Percentiles rank a stretch among this genome's conserved stretches.
phyloP scores from a whole-genome alignment of 2,113 vertebrate genomes.

The Ascaphus truei region DNA sequence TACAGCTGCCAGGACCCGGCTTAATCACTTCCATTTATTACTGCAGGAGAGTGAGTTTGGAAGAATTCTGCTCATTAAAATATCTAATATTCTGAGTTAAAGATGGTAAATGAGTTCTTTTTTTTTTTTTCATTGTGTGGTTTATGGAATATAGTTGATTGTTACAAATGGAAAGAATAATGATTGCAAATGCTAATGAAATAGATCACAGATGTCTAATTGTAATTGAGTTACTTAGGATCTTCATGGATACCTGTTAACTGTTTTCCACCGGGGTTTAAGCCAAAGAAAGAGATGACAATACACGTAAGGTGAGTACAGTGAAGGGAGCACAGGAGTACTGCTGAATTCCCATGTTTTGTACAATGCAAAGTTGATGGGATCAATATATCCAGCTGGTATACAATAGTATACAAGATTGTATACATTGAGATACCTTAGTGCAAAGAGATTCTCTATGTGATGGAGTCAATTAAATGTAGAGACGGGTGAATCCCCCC shows the following conservation, averaged over 20 bases:
- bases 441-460: too few relatives aligned
- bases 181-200: slow-evolving; percentile 49
- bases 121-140: slow-evolving; percentile 45
- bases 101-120: slow-evolving; percentile 62
- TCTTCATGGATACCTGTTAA: slow-evolving; percentile 12
- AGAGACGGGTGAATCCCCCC: too few relatives aligned
- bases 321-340: not conserved
- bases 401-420: too few relatives aligned
- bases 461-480: too few relatives aligned
- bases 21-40: slow-evolving; percentile 61
- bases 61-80: slow-evolving; percentile 60
- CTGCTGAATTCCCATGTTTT: too few relatives aligned
- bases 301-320: not conserved
- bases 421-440: too few relatives aligned
- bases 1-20: slow-evolving; percentile 32
- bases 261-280: not conserved
- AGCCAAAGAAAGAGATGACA: not conserved
- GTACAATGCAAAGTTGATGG: too few relatives aligned
- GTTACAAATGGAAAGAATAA: slow-evolving; percentile 62
- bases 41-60: slow-evolving; percentile 39
- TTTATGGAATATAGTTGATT: slow-evolving; percentile 59
- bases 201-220: slow-evolving; percentile 49
- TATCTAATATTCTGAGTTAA: slow-evolving; percentile 54
- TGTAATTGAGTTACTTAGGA: slow-evolving; percentile 18
- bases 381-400: too few relatives aligned